Conservation (phyloP, 2,113 vertebrate genomes). For the Seriola rivoliana region DNA sequence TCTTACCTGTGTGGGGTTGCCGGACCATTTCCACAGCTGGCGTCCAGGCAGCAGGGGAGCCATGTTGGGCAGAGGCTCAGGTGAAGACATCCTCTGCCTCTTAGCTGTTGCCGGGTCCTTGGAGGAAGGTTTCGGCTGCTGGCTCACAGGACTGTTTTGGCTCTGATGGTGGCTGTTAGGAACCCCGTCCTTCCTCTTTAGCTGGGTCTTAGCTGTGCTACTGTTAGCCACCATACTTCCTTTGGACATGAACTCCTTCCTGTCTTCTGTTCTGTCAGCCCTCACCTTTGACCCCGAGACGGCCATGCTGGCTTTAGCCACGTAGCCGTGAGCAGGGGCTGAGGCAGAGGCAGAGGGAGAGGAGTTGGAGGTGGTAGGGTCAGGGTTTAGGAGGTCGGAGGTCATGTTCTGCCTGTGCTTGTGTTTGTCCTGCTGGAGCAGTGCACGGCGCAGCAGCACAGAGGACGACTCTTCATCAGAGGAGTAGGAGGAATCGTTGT, state of each 20-base stretch:
- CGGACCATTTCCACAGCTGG: constrained; percentile 98
- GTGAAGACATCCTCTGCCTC: constrained; percentile 94
- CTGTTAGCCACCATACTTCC: constrained; percentile 58
- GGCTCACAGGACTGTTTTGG: constrained; percentile 53
- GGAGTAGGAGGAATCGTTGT: constrained; percentile 96
- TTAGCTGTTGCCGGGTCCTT: constrained; percentile 83
- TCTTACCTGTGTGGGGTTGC: constrained; percentile 95
- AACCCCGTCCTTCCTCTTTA: constrained; percentile 74
- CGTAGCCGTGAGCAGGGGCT: constrained; percentile 84
- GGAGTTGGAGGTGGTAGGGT: constrained; percentile 59
- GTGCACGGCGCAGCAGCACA: constrained; percentile 90
- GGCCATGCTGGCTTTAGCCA: constrained; percentile 85
- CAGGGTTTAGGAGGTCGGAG: constrained; percentile 83
- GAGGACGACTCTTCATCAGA: constrained; percentile 95
- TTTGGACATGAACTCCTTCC: constrained; percentile 73
- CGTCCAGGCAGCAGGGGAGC: constrained; percentile 91
- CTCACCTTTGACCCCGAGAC: constrained; percentile 83
- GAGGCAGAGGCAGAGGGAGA: constrained; percentile 69
- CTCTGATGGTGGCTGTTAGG: constrained; percentile 59
- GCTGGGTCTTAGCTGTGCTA: constrained; percentile 67
- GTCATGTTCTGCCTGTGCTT: constrained; percentile 71
- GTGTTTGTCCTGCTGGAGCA: constrained; percentile 89
- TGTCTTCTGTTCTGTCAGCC: constrained; percentile 70
- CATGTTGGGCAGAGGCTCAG: constrained; percentile 91
- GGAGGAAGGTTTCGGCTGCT: constrained; percentile 76